Conservation (phyloP, 2,797 vertebrate genomes). For the Numenius phaeopus region DNA sequence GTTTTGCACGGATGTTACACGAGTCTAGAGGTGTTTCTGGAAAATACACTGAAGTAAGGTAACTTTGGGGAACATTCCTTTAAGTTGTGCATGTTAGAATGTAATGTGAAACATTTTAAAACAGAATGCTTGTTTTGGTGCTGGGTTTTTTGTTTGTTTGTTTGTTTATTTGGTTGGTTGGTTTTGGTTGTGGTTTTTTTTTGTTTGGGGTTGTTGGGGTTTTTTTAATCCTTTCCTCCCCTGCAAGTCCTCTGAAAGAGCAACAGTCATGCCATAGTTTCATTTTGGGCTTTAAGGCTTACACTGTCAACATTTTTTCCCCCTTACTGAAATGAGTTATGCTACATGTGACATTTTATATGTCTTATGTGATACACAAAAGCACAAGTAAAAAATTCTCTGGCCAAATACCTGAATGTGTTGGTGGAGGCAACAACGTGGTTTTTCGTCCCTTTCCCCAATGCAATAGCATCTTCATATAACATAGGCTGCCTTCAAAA, state of each 20-base stretch:
- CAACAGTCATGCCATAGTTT: slow-evolving; percentile 12
- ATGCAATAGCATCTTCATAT: background rate
- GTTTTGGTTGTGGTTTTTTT: background rate
- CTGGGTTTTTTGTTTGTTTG: background rate
- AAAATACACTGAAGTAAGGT: background rate
- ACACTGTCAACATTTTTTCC: background rate
- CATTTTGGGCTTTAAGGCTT: background rate
- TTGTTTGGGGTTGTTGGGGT: background rate
- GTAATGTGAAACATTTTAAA: background rate
- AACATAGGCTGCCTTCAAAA: background rate
- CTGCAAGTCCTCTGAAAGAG: background rate
- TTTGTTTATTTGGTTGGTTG: too few relatives aligned
- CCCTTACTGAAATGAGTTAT: background rate
- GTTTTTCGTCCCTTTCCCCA: background rate
- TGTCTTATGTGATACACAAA: background rate
- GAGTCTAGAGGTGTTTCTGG: background rate
- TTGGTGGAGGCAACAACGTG: background rate
- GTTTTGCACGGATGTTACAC: background rate
- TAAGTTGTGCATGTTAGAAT: background rate
- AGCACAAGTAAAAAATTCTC: background rate
- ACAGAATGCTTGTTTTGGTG: background rate
- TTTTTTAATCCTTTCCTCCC: background rate
- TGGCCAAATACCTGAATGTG: background rate
- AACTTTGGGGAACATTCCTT: background rate
- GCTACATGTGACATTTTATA: background rate